Evolutionary conservation across 2,113 vertebrate species (phyloP), one percentile per base, ranked within the genome.

Genomic region (Nannobrachium achirus): DNA sequence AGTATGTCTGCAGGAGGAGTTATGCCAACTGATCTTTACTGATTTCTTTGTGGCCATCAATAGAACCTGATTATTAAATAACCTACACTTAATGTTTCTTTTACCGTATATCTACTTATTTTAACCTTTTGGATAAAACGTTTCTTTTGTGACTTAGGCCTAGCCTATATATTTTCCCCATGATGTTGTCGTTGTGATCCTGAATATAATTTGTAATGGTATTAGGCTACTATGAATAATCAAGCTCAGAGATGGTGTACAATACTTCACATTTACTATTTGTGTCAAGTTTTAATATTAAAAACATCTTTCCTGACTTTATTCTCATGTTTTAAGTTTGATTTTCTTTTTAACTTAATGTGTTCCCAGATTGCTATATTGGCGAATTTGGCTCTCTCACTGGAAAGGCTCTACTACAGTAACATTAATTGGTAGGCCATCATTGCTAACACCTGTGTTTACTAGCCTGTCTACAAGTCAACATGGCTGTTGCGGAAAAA

Each of bases 191-290:
- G 14, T 51, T 41, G 15, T 42, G 38, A 19, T 39, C 48, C 52
- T 60, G 20, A 9, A 63, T n/a, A 13, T 66, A 48, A 49, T 46
- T 56, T 67, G 50, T 56, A 61, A 44, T 67, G 45, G 41, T 62
- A 66, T 33, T 71, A 16, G 50, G 15, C n/a, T n/a, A n/a, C n/a
- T n/a, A n/a, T 11, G n/a, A 1, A 52, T 14, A 60, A 41, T 66
- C 16, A 44, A 44, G 40, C 10, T 55, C 44, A 59, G 6, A 9
- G 7, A 20, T 59, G 15, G 63, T 52, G 67, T 50, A n/a, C n/a
- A n/a, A n/a, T n/a, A 65, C 64, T 16, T 59, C 19, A 59, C 15
- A 56, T 71, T 64, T 65, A 7, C 52, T 73, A 63, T 39, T 45
- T 67, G 1, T 62, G 39, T 62, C 8, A 55, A 69, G 33, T 67